A percentile compares a stretch with the other conserved stretches of the same genome.
Evolutionary conservation across 2,888 invertebrate species (phyloP).

Genomic region (Hydropsyche betteni): DNA sequence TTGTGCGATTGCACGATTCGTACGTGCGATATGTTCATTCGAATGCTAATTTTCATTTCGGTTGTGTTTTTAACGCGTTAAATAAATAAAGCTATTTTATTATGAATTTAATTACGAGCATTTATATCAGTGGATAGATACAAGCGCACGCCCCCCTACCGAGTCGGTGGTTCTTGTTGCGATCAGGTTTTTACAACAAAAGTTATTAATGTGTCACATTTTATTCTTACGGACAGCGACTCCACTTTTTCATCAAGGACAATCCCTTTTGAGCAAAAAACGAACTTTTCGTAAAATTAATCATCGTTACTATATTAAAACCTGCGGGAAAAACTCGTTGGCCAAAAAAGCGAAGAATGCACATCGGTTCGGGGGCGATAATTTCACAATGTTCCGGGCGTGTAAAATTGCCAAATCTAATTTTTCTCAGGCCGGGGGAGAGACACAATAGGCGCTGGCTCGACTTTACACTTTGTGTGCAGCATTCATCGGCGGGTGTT

Average conservation of each 20-base stretch:
- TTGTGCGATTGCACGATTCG: not conserved
- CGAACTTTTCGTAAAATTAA: conserved; percentile 10
- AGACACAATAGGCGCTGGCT: conserved; percentile 35
- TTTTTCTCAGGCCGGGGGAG: conserved; percentile 39
- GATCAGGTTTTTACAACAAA: conserved; percentile 22
- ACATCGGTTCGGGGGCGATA: conserved; percentile 10
- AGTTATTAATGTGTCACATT: conserved; percentile 47
- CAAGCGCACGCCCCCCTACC: conserved; percentile 31
- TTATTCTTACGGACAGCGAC: conserved; percentile 34
- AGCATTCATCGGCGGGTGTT: conserved; percentile 38
- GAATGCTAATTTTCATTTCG: not conserved
- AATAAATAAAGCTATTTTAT: conserved; percentile 23
- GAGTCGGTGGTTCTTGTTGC: conserved; percentile 31
- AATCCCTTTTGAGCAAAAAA: conserved; percentile 32
- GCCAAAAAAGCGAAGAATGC: conserved; percentile 14
- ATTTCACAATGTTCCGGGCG: conserved; percentile 36
- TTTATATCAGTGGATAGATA: conserved; percentile 36
- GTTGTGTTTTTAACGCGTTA: not conserved
- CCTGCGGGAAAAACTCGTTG: not conserved
- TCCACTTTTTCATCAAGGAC: conserved; percentile 1
- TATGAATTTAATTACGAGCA: conserved; percentile 34
- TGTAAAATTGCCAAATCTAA: conserved; percentile 51
- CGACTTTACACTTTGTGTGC: not conserved
- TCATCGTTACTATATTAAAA: not conserved
- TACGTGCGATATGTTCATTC: not conserved